Base-by-base conservation (phyloP, 2,113 vertebrate genomes). In the Loxodonta africana region DNA sequence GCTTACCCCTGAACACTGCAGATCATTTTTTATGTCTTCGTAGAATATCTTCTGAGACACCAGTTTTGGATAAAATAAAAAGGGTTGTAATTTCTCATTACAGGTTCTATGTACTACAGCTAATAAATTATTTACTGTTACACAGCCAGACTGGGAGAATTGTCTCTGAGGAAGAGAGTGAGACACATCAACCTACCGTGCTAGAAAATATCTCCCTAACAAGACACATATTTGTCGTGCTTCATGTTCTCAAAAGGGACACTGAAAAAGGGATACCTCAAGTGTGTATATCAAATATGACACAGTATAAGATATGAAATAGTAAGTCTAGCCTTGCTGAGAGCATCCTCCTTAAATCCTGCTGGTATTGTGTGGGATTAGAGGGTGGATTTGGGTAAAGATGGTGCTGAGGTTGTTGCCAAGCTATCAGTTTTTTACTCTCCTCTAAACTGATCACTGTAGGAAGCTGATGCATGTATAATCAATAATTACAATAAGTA, bases 401-500 rank as follows among this genome's bases (percentile, higher is more conserved):
- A 94, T 18, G 6, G 15, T 63, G 73, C 18, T 60, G 44, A 60
- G 7, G 5, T 73, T n/a, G 10, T 91, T 93, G 90, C 33, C 2
- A 87, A 80, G 41, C 1, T 1, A 26, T 86, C 15, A 84, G 71
- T 62, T 96, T 85, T 60, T 57, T 46, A 82, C 12, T 77, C 21
- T 94, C 26, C 10, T 10, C 30, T n/a, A 1, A 86, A 91, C 20
- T 85, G 37, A 83, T 26, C 51, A 89, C 71, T 87, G 17, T 37
- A 51, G 44, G 12, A 57, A 82, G 17, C 18, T 88, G 57, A 63
- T 69, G 28, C 82, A 60, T 67, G 33, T 3, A 71, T 51, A 88
- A 60, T 26, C 69, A 88, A 67, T 88, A 93, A 88, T 76, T 71
- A 76, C 41, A 88, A 83, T 63, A 81, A 89, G 20, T 76, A 85